Evolutionary conservation across 2,888 invertebrate genomes (phyloP).

Genomic region (Elysia crispata): DNA sequence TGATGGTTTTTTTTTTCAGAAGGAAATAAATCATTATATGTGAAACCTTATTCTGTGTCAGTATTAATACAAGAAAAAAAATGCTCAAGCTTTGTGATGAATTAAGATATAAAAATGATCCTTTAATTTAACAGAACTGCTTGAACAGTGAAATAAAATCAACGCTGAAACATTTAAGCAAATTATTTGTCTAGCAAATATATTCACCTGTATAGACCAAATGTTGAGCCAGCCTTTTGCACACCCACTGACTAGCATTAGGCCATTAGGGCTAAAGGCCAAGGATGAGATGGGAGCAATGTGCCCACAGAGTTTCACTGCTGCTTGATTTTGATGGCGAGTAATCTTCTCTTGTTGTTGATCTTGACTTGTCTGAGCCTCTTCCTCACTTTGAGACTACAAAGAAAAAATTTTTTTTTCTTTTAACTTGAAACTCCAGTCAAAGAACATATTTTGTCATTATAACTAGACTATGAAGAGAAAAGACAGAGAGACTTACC

Average conservation of each 20-base stretch:
- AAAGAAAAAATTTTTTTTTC: too few relatives aligned
- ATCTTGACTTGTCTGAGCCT: neutral
- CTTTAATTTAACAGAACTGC: neutral
- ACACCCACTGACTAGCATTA: conserved; percentile 81
- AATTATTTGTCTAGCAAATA: neutral
- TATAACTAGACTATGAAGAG: too few relatives aligned
- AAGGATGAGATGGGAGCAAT: conserved; percentile 80
- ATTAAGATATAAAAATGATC: neutral
- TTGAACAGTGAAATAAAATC: neutral
- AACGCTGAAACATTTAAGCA: neutral
- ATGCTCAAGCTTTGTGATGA: too few relatives aligned
- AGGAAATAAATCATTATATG: too few relatives aligned
- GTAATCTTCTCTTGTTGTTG: neutral
- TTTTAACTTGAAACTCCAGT: too few relatives aligned
- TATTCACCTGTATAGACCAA: conserved; percentile 80
- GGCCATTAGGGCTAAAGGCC: conserved; percentile 79
- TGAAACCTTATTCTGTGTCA: too few relatives aligned
- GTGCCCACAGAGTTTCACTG: conserved; percentile 79
- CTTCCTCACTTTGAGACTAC: neutral
- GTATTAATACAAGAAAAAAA: too few relatives aligned
- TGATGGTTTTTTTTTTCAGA: too few relatives aligned
- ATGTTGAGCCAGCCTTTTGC: conserved; percentile 81
- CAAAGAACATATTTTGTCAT: too few relatives aligned
- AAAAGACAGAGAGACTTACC: too few relatives aligned
- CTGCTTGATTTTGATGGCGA: conserved; percentile 10